Percentiles rank a stretch among this genome's conserved stretches.
phyloP scores from a whole-genome alignment of 2,113 vertebrate species.

The Melanotaenia duboulayi region DNA sequence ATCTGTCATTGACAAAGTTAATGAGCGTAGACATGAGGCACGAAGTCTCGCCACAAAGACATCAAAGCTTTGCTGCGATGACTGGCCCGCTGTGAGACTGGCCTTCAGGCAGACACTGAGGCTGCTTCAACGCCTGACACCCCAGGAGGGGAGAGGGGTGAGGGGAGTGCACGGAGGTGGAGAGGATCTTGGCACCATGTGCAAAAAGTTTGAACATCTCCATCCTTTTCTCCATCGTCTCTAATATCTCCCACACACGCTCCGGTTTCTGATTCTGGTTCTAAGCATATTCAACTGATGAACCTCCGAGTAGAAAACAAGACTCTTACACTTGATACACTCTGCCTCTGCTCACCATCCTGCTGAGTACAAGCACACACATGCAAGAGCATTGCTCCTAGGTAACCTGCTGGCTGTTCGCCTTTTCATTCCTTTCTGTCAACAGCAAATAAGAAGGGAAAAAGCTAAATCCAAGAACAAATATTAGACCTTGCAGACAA shows the following conservation, averaged over 20 bases:
- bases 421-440: slow-evolving; percentile 78
- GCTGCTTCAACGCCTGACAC: slow-evolving; percentile 55
- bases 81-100: slow-evolving; percentile 70
- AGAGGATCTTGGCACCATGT: slow-evolving; percentile 53
- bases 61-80: slow-evolving; percentile 72
- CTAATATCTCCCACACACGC: slow-evolving; percentile 9
- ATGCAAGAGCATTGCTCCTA: slow-evolving; percentile 70
- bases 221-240: slow-evolving; percentile 34
- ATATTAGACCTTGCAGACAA: slow-evolving; percentile 81
- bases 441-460: slow-evolving; percentile 75
- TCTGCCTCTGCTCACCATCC: slow-evolving; percentile 41
- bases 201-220: slow-evolving; percentile 42
- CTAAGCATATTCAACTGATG: slow-evolving; percentile 31
- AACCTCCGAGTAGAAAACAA: slow-evolving; percentile 56
- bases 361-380: slow-evolving; percentile 49
- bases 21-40: slow-evolving; percentile 77
- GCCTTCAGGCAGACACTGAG: slow-evolving; percentile 74
- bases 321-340: slow-evolving; percentile 38
- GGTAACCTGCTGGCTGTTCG: slow-evolving; percentile 76
- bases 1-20: slow-evolving; percentile 80
- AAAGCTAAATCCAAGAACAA: slow-evolving; percentile 78
- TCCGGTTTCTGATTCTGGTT: slow-evolving; percentile 22
- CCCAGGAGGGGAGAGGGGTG: slow-evolving; percentile 26
- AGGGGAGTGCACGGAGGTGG: slow-evolving; percentile 15
- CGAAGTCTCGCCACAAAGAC: slow-evolving; percentile 74